These are phyloP conservation scores for Nezara viridula DNA, from an alignment of 2,888 invertebrate species.

Conservation along the genomic window DNA sequence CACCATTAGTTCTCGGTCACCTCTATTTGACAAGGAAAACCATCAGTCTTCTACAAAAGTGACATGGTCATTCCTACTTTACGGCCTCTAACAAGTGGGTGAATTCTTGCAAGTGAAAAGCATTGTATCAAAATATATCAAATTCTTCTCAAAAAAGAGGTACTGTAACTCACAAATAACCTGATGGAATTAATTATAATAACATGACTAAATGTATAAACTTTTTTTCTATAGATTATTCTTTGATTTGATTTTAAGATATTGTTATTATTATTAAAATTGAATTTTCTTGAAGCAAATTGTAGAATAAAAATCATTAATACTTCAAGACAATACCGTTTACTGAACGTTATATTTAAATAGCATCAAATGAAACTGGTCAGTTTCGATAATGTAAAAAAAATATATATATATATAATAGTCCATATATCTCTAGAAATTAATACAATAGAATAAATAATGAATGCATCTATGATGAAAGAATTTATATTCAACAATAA, in stretches of 20 bases:
- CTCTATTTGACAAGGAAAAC: no score
- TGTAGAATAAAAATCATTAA: neutral
- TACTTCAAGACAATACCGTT: neutral
- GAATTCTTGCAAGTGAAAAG: neutral
- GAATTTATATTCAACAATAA: slow-evolving; percentile 34
- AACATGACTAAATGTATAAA: neutral
- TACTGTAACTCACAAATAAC: neutral
- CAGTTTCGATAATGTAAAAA: neutral
- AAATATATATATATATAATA: neutral
- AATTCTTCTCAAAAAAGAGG: no score
- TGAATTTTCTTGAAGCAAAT: neutral
- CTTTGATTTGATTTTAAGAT: neutral
- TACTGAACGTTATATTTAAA: neutral
- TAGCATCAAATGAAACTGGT: neutral
- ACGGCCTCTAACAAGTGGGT: neutral
- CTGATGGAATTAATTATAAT: neutral
- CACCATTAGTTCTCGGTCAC: neutral
- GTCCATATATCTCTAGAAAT: neutral
- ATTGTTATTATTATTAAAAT: neutral
- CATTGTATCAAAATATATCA: neutral
- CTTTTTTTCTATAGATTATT: neutral
- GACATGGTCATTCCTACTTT: neutral
- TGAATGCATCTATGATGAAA: neutral
- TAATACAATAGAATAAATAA: slow-evolving; percentile 11
- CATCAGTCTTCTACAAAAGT: no score